phyloP scores from a whole-genome alignment of 2,797 vertebrate genomes.

The Propithecus perrieri region DNA sequence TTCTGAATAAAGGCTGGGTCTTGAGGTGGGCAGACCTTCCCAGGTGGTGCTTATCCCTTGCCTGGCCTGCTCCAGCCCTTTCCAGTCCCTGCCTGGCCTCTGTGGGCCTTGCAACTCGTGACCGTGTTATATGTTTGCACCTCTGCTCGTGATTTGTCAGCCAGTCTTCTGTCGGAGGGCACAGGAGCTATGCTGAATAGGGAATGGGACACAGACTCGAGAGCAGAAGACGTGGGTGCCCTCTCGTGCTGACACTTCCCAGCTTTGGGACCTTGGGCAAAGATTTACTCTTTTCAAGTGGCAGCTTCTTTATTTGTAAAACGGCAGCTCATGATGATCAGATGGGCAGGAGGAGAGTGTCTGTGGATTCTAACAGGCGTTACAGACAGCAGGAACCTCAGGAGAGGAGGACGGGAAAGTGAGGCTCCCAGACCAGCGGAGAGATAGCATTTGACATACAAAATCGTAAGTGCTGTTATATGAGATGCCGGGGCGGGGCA shows the following conservation, averaged over 20 bases:
- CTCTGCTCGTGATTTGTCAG: not conserved
- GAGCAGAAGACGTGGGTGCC: not conserved
- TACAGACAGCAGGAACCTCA: not conserved
- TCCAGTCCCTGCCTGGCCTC: not conserved
- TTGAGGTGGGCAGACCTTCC: not conserved
- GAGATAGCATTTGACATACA: not conserved
- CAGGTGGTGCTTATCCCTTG: no score
- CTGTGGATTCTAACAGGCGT: not conserved
- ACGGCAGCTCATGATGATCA: accelerated
- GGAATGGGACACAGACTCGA: not conserved
- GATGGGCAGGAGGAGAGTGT: not conserved
- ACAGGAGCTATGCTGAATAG: not conserved
- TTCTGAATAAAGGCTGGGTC: not conserved
- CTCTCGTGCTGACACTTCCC: not conserved
- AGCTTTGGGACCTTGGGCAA: not conserved
- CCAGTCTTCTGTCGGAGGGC: not conserved
- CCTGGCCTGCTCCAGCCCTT: no score
- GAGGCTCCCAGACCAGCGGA: not conserved
- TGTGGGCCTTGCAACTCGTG: not conserved
- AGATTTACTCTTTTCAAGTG: not conserved
- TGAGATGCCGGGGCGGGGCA: not conserved
- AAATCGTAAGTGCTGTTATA: not conserved
- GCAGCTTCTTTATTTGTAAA: not conserved
- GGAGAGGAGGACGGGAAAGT: no score
- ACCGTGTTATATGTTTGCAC: not conserved